Percentiles rank a stretch among this genome's conserved stretches.
Conservation (phyloP, 2,888 invertebrate species). For the Galerucella calmariensis region DNA sequence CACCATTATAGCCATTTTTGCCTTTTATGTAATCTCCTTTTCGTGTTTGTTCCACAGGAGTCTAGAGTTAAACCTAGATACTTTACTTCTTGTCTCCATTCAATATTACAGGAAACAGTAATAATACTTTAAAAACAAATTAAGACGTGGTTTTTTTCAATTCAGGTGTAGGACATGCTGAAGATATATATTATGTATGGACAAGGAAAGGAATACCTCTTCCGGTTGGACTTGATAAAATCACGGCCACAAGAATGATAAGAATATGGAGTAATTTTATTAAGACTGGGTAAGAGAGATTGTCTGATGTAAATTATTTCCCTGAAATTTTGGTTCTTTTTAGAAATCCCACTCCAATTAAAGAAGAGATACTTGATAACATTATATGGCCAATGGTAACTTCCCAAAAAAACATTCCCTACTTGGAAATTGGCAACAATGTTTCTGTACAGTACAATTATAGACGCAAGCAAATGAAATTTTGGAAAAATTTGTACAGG, state of each 20-base stretch:
- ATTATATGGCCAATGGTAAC: constrained; percentile 38
- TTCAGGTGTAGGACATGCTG: constrained; percentile 43
- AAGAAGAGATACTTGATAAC: constrained; percentile 34
- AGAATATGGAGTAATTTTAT: constrained; percentile 41
- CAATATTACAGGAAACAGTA: no score
- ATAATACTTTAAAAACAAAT: no score
- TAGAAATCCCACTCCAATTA: constrained; percentile 40
- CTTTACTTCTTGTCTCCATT: no score
- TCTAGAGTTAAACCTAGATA: no score
- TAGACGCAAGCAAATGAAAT: constrained; percentile 32
- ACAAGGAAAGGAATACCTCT: constrained; percentile 17
- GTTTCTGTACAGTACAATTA: constrained; percentile 36
- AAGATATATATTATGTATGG: constrained; percentile 44
- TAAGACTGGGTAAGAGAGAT: constrained; percentile 34
- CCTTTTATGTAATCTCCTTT: no score
- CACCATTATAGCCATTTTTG: no score
- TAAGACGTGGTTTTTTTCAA: neutral
- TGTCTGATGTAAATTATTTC: no score
- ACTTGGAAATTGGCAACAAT: constrained; percentile 34
- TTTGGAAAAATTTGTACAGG: constrained; percentile 37
- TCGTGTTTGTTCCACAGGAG: no score
- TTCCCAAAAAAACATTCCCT: constrained; percentile 30
- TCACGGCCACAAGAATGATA: constrained; percentile 29
- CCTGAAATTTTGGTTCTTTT: constrained; percentile 10
- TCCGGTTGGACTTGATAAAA: constrained; percentile 32